Conservation (phyloP, 2,888 invertebrate species). For the Amphipoea lucens region DNA sequence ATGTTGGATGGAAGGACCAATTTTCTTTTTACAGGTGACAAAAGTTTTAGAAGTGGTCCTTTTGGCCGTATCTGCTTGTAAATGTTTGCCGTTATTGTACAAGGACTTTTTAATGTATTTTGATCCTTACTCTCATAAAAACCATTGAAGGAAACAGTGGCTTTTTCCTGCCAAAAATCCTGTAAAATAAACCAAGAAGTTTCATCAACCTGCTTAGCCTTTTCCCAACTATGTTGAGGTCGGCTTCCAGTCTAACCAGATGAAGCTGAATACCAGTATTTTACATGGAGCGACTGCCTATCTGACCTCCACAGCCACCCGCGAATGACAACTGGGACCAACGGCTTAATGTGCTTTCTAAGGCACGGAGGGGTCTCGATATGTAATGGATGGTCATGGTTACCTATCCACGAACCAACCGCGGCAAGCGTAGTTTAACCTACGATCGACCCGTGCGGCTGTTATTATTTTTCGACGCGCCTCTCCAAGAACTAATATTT, state of each 20-base stretch:
- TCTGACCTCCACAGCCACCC: neutral
- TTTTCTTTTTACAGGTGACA: conserved; percentile 43
- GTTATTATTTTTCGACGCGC: too few relatives aligned
- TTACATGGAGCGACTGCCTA: neutral
- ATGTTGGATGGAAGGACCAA: conserved; percentile 42
- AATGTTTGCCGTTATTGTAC: conserved; percentile 15
- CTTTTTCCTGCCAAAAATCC: neutral
- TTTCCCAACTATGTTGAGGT: neutral
- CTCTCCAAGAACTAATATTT: too few relatives aligned
- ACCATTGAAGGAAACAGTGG: too few relatives aligned
- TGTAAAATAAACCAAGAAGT: neutral
- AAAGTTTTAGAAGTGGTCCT: conserved; percentile 7
- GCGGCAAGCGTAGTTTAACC: neutral
- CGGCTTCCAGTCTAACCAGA: neutral
- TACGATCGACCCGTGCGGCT: neutral
- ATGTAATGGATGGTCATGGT: too few relatives aligned
- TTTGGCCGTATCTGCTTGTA: conserved; percentile 9
- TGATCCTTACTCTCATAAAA: neutral
- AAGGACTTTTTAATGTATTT: neutral
- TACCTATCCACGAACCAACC: neutral
- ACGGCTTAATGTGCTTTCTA: neutral
- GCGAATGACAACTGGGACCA: neutral
- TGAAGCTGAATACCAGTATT: neutral
- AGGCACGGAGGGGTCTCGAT: neutral
- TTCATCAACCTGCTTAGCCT: neutral